phyloP scores from a whole-genome alignment of 1,140 invertebrate species.

The Leptopilina boulardi region DNA sequence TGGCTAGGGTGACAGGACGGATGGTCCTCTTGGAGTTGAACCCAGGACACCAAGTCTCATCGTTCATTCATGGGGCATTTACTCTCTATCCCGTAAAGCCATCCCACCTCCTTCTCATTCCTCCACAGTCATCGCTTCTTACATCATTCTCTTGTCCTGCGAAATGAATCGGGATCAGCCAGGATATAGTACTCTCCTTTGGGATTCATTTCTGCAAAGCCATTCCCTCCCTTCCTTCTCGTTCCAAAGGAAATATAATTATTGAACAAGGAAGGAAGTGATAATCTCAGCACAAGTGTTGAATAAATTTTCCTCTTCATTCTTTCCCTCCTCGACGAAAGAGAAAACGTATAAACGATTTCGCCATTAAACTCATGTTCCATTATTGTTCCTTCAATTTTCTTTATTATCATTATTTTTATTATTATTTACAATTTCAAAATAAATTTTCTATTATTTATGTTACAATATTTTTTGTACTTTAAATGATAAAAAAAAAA shows the following conservation, averaged over 20 bases:
- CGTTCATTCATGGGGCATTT: constrained; percentile 77
- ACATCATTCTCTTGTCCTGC: constrained; percentile 66
- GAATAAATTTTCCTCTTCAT: not conserved
- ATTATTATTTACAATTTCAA: no score
- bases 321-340: not conserved
- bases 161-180: constrained; percentile 71
- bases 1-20: constrained; percentile 12
- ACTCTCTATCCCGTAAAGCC: constrained; percentile 73
- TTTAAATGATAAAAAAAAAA: constrained; percentile 41
- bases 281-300: not conserved
- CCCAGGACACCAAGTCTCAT: constrained; percentile 66
- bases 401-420: no score
- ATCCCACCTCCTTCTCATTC: constrained; percentile 44
- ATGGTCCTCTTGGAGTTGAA: constrained; percentile 55
- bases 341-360: not conserved
- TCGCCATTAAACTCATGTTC: no score
- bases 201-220: constrained; percentile 59
- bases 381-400: not conserved
- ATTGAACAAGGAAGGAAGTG: constrained; percentile 29
- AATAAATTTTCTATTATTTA: no score
- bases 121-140: constrained; percentile 55
- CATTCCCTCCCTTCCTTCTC: constrained; percentile 43
- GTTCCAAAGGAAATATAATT: not conserved
- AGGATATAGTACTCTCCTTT: constrained; percentile 68
- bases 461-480: not conserved